Conservation (phyloP, 1,140 invertebrate genomes). For the Drosophila ficusphila region DNA sequence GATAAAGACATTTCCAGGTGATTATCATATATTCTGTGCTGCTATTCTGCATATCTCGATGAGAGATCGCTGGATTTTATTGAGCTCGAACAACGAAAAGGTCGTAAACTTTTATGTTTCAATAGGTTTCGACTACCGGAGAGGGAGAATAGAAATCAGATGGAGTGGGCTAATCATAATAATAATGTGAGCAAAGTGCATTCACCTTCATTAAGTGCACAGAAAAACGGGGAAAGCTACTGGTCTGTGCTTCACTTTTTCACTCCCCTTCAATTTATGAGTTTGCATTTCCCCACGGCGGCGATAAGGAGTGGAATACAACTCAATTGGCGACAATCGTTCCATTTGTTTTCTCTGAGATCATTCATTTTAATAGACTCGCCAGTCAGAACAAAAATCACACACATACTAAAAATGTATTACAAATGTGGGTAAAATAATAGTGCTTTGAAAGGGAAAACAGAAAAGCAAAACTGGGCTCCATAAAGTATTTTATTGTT, state of each 20-base stretch:
- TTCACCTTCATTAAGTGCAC: slow-evolving; percentile 43
- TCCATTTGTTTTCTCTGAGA: slow-evolving; percentile 57
- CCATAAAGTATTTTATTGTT: too few species aligned
- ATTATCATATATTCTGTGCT: slow-evolving; percentile 37
- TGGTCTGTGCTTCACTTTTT: slow-evolving; percentile 28
- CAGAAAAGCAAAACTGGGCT: too few species aligned
- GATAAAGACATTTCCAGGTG: slow-evolving; percentile 23
- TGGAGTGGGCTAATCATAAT: neutral
- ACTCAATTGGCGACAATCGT: slow-evolving; percentile 60
- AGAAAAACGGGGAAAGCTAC: slow-evolving; percentile 14
- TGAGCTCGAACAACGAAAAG: slow-evolving; percentile 12
- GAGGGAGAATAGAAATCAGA: neutral
- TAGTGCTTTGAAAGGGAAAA: neutral
- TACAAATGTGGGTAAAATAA: neutral
- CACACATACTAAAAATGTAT: slow-evolving; percentile 1
- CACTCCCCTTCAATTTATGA: slow-evolving; percentile 24
- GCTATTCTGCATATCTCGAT: slow-evolving; percentile 15
- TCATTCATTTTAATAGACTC: slow-evolving; percentile 56
- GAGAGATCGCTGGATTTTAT: slow-evolving; percentile 19
- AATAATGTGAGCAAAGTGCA: slow-evolving; percentile 33
- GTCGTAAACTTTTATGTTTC: slow-evolving; percentile 22
- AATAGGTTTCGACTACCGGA: slow-evolving; percentile 23
- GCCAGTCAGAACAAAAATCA: slow-evolving; percentile 32
- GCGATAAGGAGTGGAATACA: slow-evolving; percentile 49
- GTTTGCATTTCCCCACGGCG: slow-evolving; percentile 16